Evolutionary conservation across 2,113 vertebrate genomes (phyloP).

Genomic region (Recurvirostra avosetta): DNA sequence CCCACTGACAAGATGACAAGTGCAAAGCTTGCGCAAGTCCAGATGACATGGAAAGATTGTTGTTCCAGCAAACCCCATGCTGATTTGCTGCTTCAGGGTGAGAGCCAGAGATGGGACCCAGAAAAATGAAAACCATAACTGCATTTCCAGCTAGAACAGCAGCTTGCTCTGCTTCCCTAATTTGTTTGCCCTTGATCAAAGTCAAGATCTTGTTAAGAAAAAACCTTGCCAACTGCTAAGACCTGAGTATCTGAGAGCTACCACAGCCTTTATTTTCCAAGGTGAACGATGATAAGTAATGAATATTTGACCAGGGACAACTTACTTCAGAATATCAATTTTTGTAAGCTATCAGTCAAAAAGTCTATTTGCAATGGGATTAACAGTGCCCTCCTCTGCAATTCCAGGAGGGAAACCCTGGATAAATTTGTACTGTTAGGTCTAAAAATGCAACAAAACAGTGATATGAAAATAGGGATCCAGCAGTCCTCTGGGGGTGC

Average conservation of each 20-base stretch:
- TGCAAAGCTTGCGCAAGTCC: not conserved
- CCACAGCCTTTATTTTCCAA: not conserved
- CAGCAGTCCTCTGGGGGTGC: not conserved
- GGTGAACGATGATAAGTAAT: not conserved
- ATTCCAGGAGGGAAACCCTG: not conserved
- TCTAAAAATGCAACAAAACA: not conserved
- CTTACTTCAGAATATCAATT: not conserved
- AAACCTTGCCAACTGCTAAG: not conserved
- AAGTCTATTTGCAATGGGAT: not conserved
- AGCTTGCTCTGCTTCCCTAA: not conserved
- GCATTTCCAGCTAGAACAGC: not conserved
- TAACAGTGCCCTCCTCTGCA: not conserved
- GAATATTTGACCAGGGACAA: not conserved
- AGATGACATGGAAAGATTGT: not conserved
- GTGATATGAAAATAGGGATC: not conserved
- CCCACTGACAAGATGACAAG: not conserved
- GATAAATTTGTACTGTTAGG: not conserved
- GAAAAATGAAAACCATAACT: not conserved
- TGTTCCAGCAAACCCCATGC: not conserved
- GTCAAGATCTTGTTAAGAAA: not conserved
- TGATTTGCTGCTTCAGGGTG: not conserved
- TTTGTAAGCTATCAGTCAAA: not conserved
- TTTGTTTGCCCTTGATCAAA: slow-evolving; percentile 4
- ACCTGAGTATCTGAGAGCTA: not conserved
- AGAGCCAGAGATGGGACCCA: not conserved